These are phyloP conservation scores for Spodoptera litura DNA, from an alignment of 1,140 invertebrate genomes.

Conservation along the genomic window DNA sequence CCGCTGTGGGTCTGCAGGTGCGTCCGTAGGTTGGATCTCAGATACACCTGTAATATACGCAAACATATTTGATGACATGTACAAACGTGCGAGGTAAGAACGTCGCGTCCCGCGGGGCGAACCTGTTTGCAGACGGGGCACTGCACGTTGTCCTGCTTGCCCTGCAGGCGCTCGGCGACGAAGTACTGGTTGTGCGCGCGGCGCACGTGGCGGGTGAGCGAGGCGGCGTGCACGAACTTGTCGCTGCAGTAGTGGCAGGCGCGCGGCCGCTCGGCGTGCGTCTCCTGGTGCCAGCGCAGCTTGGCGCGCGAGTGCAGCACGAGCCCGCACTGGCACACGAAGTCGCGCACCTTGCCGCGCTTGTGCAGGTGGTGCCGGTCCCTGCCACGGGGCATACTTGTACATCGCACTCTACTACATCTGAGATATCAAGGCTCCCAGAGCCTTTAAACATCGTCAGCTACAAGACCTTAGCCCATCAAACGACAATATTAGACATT, in stretches of 20 bases:
- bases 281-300: conserved; percentile 94
- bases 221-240: conserved; percentile 93
- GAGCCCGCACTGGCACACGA: conserved; percentile 93
- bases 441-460: too few species aligned
- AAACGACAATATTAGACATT: too few species aligned
- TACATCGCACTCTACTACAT: too few species aligned
- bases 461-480: too few species aligned
- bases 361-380: conserved; percentile 79
- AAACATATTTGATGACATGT: too few species aligned
- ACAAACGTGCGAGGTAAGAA: too few species aligned
- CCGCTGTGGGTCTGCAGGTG: conserved; percentile 93
- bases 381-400: conserved; percentile 59
- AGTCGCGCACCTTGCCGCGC: conserved; percentile 87
- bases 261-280: conserved; percentile 93
- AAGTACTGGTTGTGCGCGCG: conserved; percentile 92
- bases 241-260: conserved; percentile 93
- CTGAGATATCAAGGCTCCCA: too few species aligned
- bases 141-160: conserved; percentile 86
- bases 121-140: conserved; percentile 26
- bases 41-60: conserved; percentile 86
- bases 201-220: conserved; percentile 93
- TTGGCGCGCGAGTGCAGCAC: conserved; percentile 93
- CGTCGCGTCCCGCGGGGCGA: background rate
- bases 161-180: conserved; percentile 91
- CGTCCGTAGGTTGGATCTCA: conserved; percentile 92